Conservation (phyloP, 2,797 vertebrate species). For the Hafferia zeledoni region DNA sequence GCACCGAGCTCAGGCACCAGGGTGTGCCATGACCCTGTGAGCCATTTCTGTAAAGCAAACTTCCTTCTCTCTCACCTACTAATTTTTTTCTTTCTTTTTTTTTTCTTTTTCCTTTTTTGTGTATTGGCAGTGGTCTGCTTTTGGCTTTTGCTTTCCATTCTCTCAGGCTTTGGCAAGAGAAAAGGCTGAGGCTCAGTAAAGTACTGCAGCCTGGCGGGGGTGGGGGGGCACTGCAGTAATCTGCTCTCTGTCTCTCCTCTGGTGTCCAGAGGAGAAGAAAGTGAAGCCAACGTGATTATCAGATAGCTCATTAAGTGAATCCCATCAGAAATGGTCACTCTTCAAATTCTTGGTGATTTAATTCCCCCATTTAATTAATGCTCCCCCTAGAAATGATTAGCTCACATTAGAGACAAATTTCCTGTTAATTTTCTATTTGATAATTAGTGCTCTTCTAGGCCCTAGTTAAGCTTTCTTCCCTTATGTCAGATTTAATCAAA, state of each 20-base stretch:
- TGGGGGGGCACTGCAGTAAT: neutral
- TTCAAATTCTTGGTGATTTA: neutral
- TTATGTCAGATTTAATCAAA: neutral
- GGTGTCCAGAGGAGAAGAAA: neutral
- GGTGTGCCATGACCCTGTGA: neutral
- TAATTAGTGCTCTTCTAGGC: neutral
- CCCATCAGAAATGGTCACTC: slow-evolving; percentile 23
- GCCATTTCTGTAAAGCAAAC: neutral
- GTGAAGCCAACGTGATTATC: neutral
- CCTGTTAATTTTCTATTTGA: slow-evolving; percentile 17
- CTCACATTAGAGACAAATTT: slow-evolving; percentile 28
- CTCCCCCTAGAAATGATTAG: neutral
- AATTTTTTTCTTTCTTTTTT: neutral
- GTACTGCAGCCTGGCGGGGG: neutral
- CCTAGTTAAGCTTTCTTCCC: neutral
- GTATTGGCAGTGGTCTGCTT: neutral
- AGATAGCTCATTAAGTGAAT: neutral
- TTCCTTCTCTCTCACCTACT: neutral
- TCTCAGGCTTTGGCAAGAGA: neutral
- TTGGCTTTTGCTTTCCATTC: neutral
- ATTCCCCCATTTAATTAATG: slow-evolving; percentile 35
- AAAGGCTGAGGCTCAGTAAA: neutral
- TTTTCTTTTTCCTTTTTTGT: neutral
- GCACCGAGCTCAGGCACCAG: neutral
- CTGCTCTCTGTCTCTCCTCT: neutral